Evolutionary conservation across 2,113 vertebrate species (phyloP).

Genomic region (Brevimyrus niger): DNA sequence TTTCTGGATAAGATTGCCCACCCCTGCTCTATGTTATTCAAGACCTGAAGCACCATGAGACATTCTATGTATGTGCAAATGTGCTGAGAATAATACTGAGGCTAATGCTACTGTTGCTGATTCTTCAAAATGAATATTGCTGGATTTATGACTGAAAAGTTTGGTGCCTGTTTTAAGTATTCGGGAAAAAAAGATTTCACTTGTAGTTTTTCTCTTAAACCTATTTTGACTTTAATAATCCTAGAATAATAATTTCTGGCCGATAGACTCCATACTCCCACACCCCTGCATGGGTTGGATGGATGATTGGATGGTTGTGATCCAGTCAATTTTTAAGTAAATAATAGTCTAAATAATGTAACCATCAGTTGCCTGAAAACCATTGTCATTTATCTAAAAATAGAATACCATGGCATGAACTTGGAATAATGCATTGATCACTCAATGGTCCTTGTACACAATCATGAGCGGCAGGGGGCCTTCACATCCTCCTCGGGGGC

Average conservation of each 20-base stretch:
- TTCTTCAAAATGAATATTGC: not conserved
- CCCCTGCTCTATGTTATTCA: not conserved
- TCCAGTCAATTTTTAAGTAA: not conserved
- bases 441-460: not conserved
- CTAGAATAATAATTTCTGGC: not conserved
- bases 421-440: not conserved
- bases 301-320: not conserved
- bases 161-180: not conserved
- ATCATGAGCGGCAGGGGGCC: not conserved
- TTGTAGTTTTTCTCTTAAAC: not conserved
- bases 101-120: not conserved
- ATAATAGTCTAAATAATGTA: not conserved
- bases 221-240: not conserved
- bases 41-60: not conserved
- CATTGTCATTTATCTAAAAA: not conserved
- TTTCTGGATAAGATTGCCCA: too few species aligned
- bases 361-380: not conserved
- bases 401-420: not conserved
- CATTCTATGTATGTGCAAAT: not conserved
- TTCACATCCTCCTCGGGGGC: not conserved
- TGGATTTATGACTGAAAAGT: not conserved
- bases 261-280: not conserved
- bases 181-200: not conserved
- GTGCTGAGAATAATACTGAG: not conserved
- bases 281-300: not conserved